Conservation (phyloP, 2,113 vertebrate genomes). For the Tichodroma muraria region DNA sequence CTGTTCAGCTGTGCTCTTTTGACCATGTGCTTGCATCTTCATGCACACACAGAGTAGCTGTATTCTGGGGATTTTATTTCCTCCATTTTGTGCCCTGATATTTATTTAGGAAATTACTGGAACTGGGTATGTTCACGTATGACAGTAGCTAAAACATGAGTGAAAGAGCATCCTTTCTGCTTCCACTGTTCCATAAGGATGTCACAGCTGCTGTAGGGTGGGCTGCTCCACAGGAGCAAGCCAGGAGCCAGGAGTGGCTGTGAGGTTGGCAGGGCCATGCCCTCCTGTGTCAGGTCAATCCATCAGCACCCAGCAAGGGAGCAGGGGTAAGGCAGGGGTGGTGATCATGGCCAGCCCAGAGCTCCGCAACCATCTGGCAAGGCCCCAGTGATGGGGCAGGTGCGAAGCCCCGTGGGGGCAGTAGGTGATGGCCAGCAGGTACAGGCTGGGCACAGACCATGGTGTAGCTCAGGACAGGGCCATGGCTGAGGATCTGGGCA, state of each 20-base stretch:
- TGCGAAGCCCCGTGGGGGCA: fast-evolving
- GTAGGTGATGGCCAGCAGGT: neutral
- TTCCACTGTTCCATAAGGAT: neutral
- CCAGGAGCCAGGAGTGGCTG: neutral
- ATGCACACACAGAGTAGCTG: neutral
- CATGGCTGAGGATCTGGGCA: neutral
- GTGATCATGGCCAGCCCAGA: neutral
- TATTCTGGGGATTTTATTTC: neutral
- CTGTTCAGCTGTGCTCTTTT: neutral
- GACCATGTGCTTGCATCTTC: neutral
- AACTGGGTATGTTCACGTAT: neutral
- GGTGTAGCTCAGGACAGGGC: neutral
- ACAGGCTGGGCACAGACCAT: neutral
- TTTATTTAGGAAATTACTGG: neutral
- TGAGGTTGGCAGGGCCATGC: neutral
- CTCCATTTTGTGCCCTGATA: neutral
- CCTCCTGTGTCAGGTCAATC: neutral
- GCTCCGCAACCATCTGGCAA: neutral
- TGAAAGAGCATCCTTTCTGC: neutral
- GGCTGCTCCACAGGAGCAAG: neutral
- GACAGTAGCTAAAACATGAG: neutral
- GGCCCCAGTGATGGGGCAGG: neutral
- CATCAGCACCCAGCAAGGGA: neutral
- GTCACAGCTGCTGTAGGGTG: too few species aligned
- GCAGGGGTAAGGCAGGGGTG: neutral